A percentile compares a stretch with the other conserved stretches of the same genome.
Evolutionary conservation across 2,888 invertebrate species (phyloP).

Genomic region (Venusia cambrica): DNA sequence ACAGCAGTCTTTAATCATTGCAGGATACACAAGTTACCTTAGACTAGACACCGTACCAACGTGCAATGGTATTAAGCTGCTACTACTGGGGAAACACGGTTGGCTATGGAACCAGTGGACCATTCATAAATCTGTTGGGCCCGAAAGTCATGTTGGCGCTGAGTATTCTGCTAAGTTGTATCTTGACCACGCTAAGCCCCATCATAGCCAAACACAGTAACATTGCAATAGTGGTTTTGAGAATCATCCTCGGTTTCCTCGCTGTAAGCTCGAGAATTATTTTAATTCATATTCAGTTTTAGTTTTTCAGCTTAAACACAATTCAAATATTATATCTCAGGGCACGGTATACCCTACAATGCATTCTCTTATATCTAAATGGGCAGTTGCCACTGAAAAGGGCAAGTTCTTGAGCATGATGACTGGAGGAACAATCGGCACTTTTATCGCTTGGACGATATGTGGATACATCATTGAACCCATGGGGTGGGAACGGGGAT

Average conservation of each 20-base stretch:
- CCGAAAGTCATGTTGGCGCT: slow-evolving; percentile 14
- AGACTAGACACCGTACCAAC: slow-evolving; percentile 71
- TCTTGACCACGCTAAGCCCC: slow-evolving; percentile 20
- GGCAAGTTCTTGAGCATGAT: slow-evolving; percentile 70
- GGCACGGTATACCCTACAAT: slow-evolving; percentile 74
- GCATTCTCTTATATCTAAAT: slow-evolving; percentile 78
- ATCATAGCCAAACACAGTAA: slow-evolving; percentile 19
- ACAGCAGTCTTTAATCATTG: too few species aligned
- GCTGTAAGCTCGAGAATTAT: slow-evolving; percentile 57
- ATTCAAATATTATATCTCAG: slow-evolving; percentile 29
- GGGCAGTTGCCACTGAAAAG: slow-evolving; percentile 83
- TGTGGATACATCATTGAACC: slow-evolving; percentile 49
- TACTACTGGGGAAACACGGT: slow-evolving; percentile 82
- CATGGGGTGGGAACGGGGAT: slow-evolving; percentile 81
- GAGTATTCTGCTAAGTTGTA: slow-evolving; percentile 2
- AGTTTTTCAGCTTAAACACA: neutral
- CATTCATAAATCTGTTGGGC: slow-evolving; percentile 17
- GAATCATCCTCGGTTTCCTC: slow-evolving; percentile 76
- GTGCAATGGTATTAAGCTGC: slow-evolving; percentile 75
- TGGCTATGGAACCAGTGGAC: slow-evolving; percentile 36
- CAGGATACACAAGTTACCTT: slow-evolving; percentile 27
- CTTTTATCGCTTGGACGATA: slow-evolving; percentile 39
- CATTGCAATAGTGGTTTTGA: slow-evolving; percentile 32
- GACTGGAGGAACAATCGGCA: slow-evolving; percentile 71
- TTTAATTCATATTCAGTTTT: neutral